Percentiles rank a stretch among this genome's conserved stretches.
These are phyloP conservation scores for Rhagoletis zephyria DNA, from an alignment of 1,140 invertebrate genomes.

Conservation along the genomic window DNA sequence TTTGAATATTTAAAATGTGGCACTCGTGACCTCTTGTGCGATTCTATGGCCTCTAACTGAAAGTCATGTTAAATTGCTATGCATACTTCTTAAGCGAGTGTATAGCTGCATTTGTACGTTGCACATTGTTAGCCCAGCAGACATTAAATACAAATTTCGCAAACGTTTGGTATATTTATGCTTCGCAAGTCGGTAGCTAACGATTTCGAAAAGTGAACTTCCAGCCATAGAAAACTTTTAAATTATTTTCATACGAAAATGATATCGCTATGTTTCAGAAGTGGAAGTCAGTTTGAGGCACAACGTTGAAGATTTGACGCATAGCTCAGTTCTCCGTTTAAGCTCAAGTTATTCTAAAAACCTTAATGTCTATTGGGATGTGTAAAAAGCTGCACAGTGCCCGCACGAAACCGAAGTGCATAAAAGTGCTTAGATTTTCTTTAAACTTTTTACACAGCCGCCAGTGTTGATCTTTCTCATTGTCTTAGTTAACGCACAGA, in stretches of 20 bases:
- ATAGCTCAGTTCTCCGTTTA: too few relatives aligned
- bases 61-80: background rate
- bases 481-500: slow-evolving; percentile 31
- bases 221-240: too few relatives aligned
- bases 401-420: background rate
- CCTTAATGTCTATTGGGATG: background rate
- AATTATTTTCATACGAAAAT: too few relatives aligned
- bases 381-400: background rate
- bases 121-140: background rate
- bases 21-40: background rate
- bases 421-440: slow-evolving; percentile 33
- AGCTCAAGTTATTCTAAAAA: too few relatives aligned
- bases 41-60: background rate
- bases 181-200: too few relatives aligned
- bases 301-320: too few relatives aligned
- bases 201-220: too few relatives aligned
- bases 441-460: slow-evolving; percentile 35
- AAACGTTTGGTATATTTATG: too few relatives aligned
- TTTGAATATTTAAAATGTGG: slow-evolving; percentile 29
- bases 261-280: too few relatives aligned
- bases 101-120: background rate
- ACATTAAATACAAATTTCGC: too few relatives aligned
- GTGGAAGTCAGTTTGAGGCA: too few relatives aligned
- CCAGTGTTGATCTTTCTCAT: slow-evolving; percentile 47
- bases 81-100: background rate